Conservation (phyloP, 2,797 vertebrate genomes). For the Philypnodon macrostomus region DNA sequence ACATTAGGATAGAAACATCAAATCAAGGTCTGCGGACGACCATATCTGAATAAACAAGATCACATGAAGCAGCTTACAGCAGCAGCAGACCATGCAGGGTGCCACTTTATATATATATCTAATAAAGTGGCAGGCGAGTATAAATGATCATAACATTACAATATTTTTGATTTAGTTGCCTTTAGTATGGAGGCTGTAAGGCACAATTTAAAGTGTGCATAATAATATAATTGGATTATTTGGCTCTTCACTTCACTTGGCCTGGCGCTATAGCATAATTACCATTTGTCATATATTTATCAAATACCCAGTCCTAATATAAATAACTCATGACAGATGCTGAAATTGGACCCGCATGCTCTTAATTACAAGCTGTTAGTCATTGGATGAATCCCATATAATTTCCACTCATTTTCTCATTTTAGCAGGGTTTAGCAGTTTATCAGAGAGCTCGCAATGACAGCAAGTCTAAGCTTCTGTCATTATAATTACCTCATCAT, state of each 20-base stretch:
- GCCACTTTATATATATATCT: too few species aligned
- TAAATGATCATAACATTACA: too few species aligned
- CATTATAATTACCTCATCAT: slow-evolving; percentile 40
- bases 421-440: slow-evolving; percentile 32
- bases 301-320: slow-evolving; percentile 18
- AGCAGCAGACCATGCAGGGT: too few species aligned
- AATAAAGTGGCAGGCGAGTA: too few species aligned
- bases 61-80: too few species aligned
- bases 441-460: slow-evolving; percentile 38
- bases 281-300: slow-evolving; percentile 16
- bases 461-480: slow-evolving; percentile 30
- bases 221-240: slow-evolving; percentile 6
- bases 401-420: slow-evolving; percentile 27
- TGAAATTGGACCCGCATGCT: slow-evolving; percentile 28
- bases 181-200: too few species aligned
- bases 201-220: slow-evolving; percentile 1
- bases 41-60: too few species aligned
- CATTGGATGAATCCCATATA: slow-evolving; percentile 28
- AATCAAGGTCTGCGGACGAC: too few species aligned
- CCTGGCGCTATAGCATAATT: slow-evolving; percentile 4
- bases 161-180: too few species aligned
- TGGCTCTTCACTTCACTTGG: background rate
- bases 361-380: slow-evolving; percentile 45
- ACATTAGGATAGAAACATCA: too few species aligned
- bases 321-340: slow-evolving; percentile 21